These are phyloP conservation scores for Acanthiza pusilla DNA, from an alignment of 2,797 vertebrate genomes.

Conservation along the genomic window DNA sequence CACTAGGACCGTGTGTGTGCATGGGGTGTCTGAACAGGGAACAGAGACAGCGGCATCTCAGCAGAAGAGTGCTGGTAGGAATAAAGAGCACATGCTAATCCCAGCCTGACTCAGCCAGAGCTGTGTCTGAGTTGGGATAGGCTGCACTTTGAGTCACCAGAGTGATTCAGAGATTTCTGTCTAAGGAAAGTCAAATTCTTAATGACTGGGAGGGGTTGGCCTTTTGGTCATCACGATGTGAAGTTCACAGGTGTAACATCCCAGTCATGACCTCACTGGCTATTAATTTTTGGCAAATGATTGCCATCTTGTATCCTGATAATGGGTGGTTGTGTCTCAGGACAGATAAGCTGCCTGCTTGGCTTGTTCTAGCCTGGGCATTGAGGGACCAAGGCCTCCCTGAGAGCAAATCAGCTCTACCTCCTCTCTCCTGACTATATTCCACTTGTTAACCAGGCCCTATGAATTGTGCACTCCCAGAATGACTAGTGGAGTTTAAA, in stretches of 20 bases:
- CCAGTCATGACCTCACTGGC: not conserved
- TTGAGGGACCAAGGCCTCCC: not conserved
- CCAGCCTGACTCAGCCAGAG: not conserved
- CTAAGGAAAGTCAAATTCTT: not conserved
- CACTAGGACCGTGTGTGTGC: not conserved
- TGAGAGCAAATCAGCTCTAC: not conserved
- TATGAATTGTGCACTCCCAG: not conserved
- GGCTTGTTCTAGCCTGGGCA: not conserved
- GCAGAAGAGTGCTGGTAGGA: not conserved
- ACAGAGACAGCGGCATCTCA: not conserved
- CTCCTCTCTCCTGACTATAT: not conserved
- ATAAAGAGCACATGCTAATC: constrained; percentile 21
- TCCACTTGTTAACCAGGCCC: not conserved
- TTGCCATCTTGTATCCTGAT: not conserved
- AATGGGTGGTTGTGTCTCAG: not conserved
- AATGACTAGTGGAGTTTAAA: not conserved
- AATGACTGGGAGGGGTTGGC: not conserved
- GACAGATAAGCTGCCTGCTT: not conserved
- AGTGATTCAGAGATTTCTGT: constrained; percentile 17
- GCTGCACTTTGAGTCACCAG: constrained; percentile 13
- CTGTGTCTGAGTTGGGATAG: not conserved
- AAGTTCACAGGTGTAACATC: not conserved
- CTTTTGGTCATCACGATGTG: not conserved
- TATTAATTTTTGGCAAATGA: not conserved
- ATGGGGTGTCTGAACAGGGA: not conserved